Base-by-base conservation (phyloP, 1,140 invertebrate genomes). In the Brachionus asplanchnoidis region DNA sequence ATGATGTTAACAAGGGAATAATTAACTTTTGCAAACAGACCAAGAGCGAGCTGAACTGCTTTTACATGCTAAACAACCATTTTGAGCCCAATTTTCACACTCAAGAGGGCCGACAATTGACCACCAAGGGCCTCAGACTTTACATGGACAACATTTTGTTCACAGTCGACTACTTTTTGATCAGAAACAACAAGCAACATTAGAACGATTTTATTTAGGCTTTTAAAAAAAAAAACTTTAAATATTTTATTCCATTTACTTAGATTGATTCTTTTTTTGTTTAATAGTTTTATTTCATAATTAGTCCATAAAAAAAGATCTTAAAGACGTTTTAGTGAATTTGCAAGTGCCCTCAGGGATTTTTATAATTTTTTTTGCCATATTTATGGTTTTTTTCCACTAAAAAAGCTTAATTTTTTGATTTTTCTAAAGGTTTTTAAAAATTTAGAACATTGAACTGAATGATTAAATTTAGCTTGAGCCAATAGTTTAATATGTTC, bases 121-220 rank as follows among this genome's bases (percentile, higher is more conserved):
- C 26, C 78, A 80, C 60, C 53, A 82, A 82, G 42, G 79, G 79
- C 36, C 53, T 82, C 3, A 40, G 32, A 65, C 23, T 65, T 20
- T 82, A 82, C 79, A 46, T 65, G 6, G 79, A 82, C 20, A 82
- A 82, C 23, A 23, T 82, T 28, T 68, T 82, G 36, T 82, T 82
- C 32, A 20, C 23, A 20, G 79, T 82, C 14, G 79, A 82, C 53
- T 82, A 82, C 53, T 82, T 82, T 65, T 82, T 82, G 53, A 23
- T 82, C 79, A 60, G 79, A 60, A 82, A 82, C 40, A 82, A 82
- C 53, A 82, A 82, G 32, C 79, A 82, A 68, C 50, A 82, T 36
- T 82, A 65, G 40, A 40, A 40, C n/a, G 36, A 8, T 40, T 65
- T 82, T 44, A 36, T 82, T 44, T 65, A 42, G 17, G 20, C 36